Evolutionary conservation across 2,797 vertebrate genomes (phyloP).

Genomic region (Gambusia yucatana): DNA sequence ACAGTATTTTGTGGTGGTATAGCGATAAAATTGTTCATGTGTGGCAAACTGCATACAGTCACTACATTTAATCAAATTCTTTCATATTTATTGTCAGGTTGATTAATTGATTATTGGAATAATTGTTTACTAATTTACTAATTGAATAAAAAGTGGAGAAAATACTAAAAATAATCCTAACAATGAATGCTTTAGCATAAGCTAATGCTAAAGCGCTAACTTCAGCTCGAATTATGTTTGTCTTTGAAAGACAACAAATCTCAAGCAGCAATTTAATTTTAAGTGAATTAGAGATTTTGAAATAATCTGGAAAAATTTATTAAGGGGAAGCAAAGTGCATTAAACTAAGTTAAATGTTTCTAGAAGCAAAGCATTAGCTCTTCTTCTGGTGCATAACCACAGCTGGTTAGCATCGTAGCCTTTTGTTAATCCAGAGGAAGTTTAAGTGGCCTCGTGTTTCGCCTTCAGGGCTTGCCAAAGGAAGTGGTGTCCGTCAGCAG

Average conservation of each 20-base stretch:
- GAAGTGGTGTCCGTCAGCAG: conserved; percentile 89
- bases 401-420: not conserved
- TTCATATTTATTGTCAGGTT: too few relatives aligned
- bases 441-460: not conserved
- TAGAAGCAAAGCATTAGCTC: not conserved
- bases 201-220: not conserved
- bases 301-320: not conserved
- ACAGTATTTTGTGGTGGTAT: not conserved
- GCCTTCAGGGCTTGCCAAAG: conserved; percentile 71
- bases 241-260: not conserved
- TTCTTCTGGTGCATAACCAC: not conserved
- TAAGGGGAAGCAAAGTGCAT: not conserved
- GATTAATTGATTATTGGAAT: too few relatives aligned
- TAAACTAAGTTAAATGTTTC: not conserved
- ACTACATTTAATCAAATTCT: too few relatives aligned
- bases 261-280: not conserved
- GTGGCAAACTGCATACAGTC: too few relatives aligned
- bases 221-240: not conserved
- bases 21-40: too few relatives aligned
- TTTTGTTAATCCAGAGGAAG: not conserved
- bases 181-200: not conserved
- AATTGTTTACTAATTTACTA: too few relatives aligned
- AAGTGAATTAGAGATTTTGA: not conserved
- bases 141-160: too few relatives aligned
- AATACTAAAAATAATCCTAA: too few relatives aligned